Conservation (phyloP, 2,888 invertebrate species). For the Stenoptilia bipunctidactyla region DNA sequence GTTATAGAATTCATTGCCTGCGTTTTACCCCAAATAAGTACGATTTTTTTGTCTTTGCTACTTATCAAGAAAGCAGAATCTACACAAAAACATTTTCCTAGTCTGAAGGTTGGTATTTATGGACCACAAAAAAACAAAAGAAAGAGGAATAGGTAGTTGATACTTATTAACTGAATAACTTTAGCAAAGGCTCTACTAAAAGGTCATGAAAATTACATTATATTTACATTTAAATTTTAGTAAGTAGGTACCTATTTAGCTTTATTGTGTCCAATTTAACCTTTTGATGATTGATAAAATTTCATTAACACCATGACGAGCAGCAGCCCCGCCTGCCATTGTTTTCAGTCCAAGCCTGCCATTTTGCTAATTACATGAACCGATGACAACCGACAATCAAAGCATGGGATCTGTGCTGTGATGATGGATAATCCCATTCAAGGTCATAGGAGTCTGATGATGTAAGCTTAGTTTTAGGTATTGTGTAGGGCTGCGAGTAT, state of each 20-base stretch:
- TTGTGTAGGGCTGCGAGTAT: not conserved
- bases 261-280: not conserved
- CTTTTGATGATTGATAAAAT: not conserved
- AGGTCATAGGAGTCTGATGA: slow-evolving; percentile 30
- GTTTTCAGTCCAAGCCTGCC: slow-evolving; percentile 17
- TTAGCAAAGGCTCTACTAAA: no score
- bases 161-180: no score
- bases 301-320: not conserved
- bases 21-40: no score
- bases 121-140: no score
- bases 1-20: no score
- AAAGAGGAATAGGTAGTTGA: no score
- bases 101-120: no score
- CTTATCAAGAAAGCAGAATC: no score
- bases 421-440: slow-evolving; percentile 38
- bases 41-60: no score
- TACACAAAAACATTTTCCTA: no score
- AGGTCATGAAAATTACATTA: no score
- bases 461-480: not conserved
- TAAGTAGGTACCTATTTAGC: not conserved
- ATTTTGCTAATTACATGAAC: slow-evolving; percentile 55
- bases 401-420: slow-evolving; percentile 44
- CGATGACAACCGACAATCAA: slow-evolving; percentile 49
- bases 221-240: no score
- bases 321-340: slow-evolving; percentile 4